Conservation (phyloP, 2,888 invertebrate species). For the Chorisops tibialis region DNA sequence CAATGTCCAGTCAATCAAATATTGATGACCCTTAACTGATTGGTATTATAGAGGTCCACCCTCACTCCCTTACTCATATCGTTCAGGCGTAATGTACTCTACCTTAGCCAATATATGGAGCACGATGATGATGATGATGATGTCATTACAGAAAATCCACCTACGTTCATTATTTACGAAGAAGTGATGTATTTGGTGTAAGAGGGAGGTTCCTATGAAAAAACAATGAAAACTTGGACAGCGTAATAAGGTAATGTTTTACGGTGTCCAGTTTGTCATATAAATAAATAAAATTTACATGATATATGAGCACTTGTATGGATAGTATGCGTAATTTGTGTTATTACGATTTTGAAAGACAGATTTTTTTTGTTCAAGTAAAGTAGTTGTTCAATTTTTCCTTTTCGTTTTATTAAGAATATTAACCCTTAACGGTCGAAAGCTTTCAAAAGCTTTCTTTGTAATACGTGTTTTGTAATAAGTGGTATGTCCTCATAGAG, state of each 20-base stretch:
- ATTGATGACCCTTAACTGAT: slow-evolving; percentile 25
- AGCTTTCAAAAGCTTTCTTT: too few species aligned
- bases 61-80: not conserved
- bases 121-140: slow-evolving; percentile 10
- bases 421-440: too few species aligned
- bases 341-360: too few species aligned
- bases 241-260: slow-evolving; percentile 13
- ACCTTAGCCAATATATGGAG: not conserved
- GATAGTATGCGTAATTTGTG: too few species aligned
- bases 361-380: too few species aligned
- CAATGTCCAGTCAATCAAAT: slow-evolving; percentile 25
- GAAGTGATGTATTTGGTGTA: slow-evolving; percentile 9
- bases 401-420: too few species aligned
- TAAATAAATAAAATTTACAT: slow-evolving; percentile 17
- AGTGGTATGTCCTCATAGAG: too few species aligned
- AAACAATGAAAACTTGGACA: not conserved
- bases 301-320: slow-evolving; percentile 6
- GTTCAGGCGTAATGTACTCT: not conserved
- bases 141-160: slow-evolving; percentile 16
- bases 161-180: slow-evolving; percentile 9
- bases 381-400: too few species aligned
- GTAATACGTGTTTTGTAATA: too few species aligned
- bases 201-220: not conserved
- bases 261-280: slow-evolving; percentile 13
- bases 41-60: slow-evolving; percentile 2